Base-by-base conservation (phyloP, 2,797 vertebrate species). In the Choloepus didactylus region DNA sequence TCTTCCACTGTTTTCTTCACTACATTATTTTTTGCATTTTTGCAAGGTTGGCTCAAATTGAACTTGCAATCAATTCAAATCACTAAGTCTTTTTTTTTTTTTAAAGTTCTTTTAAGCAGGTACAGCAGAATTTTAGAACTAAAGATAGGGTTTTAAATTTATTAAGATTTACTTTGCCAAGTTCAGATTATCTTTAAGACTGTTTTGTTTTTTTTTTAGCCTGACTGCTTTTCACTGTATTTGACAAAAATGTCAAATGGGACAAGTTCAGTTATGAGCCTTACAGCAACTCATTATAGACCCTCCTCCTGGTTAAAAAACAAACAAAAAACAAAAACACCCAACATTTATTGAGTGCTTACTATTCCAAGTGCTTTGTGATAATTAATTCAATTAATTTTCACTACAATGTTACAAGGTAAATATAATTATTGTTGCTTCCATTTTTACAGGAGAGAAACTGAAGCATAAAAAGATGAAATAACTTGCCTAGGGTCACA, bases 361-460 rank as follows among this genome's bases (percentile, higher is more conserved):
- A 70, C 27, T 89, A 69, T 87, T 79, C 75, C 89, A 82, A 59
- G 69, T 64, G 35, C n/a, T 84, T 88, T 87, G 29, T 92, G 51
- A 92, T 73, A 90, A 93, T 77, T 59, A 88, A 92, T 59, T 86
- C 41, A 83, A 67, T 97, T 89, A 83, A 91, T 97, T 93, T 95
- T 93, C 31, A 87, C 5, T 89, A 93, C 51, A 92, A 70, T 27
- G 1, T 12, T 80, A 93, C 9, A 87, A 86, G 25, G 9, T 66
- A 90, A 93, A 12, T 86, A 49, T 66, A 93, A 93, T 87, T 77
- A 75, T 44, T 96, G 94, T 70, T 94, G 87, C 25, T 35, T 6
- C 27, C 79, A 86, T 83, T 84, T 94, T 94, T 91, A 95, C 6
- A 96, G 31, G 31, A 70, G 77, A 97, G 72, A 15, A 95, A 94